Conservation (phyloP, 2,888 invertebrate genomes). For the Harpalus rubripes region DNA sequence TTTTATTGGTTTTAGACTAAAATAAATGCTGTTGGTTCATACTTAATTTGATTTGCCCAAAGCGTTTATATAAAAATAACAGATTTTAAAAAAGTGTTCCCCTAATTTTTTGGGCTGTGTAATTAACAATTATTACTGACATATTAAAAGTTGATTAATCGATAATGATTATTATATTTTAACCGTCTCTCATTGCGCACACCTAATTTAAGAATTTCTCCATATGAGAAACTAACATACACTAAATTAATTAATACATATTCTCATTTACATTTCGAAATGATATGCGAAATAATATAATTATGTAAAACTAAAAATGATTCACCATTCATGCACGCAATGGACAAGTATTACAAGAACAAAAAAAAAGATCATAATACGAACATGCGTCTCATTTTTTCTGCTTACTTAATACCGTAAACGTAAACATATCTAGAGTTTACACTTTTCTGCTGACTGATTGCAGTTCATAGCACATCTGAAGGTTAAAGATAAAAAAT, state of each 20-base stretch:
- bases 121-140: no score
- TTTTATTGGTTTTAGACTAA: no score
- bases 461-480: conserved; percentile 29
- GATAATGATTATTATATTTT: no score
- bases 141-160: no score
- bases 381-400: conserved; percentile 16
- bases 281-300: neutral
- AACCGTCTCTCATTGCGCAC: no score
- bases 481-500: conserved; percentile 55
- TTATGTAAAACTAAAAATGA: neutral
- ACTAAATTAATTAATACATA: conserved; percentile 12
- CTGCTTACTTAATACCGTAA: conserved; percentile 32
- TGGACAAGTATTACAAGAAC: neutral
- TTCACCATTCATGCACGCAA: conserved; percentile 12
- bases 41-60: no score
- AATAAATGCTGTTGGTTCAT: no score
- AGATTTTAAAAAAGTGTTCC: no score
- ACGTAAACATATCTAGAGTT: conserved; percentile 12
- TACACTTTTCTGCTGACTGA: conserved; percentile 31
- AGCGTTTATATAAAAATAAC: no score
- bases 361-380: neutral
- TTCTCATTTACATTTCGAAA: neutral
- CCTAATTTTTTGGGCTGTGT: no score
- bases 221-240: no score
- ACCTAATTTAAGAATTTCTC: no score